Percentiles rank a stretch among this genome's conserved stretches.
phyloP scores from a whole-genome alignment of 2,797 vertebrate genomes.

The Stomatorhinus walkeri region DNA sequence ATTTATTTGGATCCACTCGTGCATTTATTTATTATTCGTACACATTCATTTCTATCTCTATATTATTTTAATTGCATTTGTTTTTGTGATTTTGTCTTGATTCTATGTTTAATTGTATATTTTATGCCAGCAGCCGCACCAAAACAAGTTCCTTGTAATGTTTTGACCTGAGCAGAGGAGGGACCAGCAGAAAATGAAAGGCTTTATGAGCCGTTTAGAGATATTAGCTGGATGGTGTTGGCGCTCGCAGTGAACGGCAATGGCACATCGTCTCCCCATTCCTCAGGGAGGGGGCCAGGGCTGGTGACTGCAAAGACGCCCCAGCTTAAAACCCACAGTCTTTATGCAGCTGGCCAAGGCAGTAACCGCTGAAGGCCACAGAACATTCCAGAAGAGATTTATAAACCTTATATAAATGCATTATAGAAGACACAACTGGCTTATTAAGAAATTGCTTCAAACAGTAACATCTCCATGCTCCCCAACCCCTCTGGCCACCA shows the following conservation, averaged over 20 bases:
- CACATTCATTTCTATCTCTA: not conserved
- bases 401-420: constrained; percentile 9
- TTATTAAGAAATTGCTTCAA: not conserved
- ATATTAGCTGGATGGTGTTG: not conserved
- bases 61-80: not conserved
- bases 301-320: not conserved
- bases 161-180: not conserved
- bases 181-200: not conserved
- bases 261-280: too few relatives aligned
- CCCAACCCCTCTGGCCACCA: not conserved
- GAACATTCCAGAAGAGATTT: constrained; percentile 16
- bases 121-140: not conserved
- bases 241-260: not conserved
- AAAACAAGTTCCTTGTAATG: not conserved
- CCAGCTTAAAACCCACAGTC: constrained; percentile 9
- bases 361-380: not conserved
- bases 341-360: not conserved
- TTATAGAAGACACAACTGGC: constrained; percentile 5
- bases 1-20: not conserved
- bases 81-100: not conserved
- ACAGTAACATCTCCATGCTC: not conserved
- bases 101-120: not conserved
- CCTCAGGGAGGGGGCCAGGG: not conserved
- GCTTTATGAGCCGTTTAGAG: not conserved
- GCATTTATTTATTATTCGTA: not conserved